Evolutionary conservation across 2,888 invertebrate genomes (phyloP).

Genomic region (Meteorus cinctellus): DNA sequence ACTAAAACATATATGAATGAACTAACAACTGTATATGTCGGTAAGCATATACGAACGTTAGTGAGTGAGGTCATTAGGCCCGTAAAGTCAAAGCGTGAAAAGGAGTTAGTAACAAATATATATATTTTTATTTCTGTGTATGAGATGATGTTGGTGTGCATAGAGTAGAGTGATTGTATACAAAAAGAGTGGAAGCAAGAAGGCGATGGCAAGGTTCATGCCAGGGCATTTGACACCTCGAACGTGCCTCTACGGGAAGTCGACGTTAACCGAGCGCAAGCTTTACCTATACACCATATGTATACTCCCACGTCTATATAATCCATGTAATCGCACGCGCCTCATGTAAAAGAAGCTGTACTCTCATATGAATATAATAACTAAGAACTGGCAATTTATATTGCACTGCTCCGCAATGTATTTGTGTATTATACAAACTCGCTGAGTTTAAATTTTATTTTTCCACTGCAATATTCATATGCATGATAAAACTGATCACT

Average conservation of each 20-base stretch:
- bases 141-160: not conserved
- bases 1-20: conserved; percentile 24
- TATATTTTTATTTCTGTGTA: not conserved
- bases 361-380: not conserved
- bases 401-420: not conserved
- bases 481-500: not conserved
- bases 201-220: conserved; percentile 40
- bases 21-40: conserved; percentile 10
- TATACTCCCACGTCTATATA: not conserved
- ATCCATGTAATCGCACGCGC: not conserved
- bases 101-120: not conserved
- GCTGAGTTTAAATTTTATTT: not conserved
- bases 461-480: not conserved
- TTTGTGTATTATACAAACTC: not conserved
- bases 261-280: conserved; percentile 30
- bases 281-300: conserved; percentile 23
- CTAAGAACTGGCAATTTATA: not conserved
- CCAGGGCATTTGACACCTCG: conserved; percentile 50
- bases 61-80: conserved; percentile 38
- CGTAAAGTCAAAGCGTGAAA: conserved; percentile 31
- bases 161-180: not conserved
- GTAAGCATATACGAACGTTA: not conserved
- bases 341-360: conserved; percentile 6
- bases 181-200: not conserved
- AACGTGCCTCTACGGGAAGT: conserved; percentile 44